These are phyloP conservation scores for Hemistola chrysoprasaria DNA, from an alignment of 2,888 invertebrate species.

Conservation along the genomic window DNA sequence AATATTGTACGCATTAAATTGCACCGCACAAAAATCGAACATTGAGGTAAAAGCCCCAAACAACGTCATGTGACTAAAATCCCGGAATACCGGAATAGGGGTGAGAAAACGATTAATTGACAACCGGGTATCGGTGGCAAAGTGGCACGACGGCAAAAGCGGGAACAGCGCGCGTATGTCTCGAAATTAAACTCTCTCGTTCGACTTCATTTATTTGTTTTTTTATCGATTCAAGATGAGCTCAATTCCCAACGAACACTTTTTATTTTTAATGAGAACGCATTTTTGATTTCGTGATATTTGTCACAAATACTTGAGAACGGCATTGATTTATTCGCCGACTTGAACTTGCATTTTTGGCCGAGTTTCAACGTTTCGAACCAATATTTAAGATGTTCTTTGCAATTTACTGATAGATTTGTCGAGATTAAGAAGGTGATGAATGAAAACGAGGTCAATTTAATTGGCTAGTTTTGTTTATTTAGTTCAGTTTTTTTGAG, in stretches of 20 bases:
- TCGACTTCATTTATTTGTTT: constrained; percentile 36
- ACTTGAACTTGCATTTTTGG: constrained; percentile 14
- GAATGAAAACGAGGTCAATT: constrained; percentile 5
- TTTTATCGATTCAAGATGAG: constrained; percentile 40
- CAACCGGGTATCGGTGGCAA: constrained; percentile 35
- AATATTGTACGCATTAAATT: too few relatives aligned
- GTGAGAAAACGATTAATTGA: constrained; percentile 43
- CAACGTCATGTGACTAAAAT: not conserved
- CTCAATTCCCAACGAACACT: constrained; percentile 32
- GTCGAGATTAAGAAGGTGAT: constrained; percentile 19
- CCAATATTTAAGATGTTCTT: constrained; percentile 20
- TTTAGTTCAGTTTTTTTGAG: not conserved
- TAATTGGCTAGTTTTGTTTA: not conserved
- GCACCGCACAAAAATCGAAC: not conserved
- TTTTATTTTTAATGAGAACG: constrained; percentile 46
- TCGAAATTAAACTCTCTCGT: constrained; percentile 37
- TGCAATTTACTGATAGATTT: constrained; percentile 22
- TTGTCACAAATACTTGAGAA: constrained; percentile 10
- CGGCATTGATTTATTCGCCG: constrained; percentile 15
- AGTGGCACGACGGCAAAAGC: constrained; percentile 23
- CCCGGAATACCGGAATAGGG: constrained; percentile 22
- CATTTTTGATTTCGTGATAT: constrained; percentile 30
- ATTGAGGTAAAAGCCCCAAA: not conserved
- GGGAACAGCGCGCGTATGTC: constrained; percentile 25
- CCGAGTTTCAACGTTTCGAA: constrained; percentile 17